Evolutionary conservation across 2,113 vertebrate species (phyloP).

Genomic region (Myiagra hebetior): DNA sequence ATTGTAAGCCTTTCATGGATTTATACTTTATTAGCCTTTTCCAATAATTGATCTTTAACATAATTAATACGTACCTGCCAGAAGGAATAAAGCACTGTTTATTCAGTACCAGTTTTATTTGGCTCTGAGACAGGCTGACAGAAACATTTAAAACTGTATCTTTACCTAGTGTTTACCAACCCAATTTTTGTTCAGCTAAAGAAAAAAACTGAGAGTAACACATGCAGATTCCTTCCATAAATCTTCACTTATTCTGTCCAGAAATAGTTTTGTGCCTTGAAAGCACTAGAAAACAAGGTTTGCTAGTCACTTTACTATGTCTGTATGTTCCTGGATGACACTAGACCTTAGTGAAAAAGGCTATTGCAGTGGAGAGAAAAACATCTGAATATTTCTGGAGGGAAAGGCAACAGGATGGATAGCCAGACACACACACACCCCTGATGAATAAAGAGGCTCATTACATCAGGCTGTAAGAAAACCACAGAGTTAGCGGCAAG

Average conservation of each 20-base stretch:
- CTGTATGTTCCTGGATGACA: neutral
- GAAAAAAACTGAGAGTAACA: neutral
- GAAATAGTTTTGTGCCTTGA: neutral
- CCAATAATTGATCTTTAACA: conserved; percentile 36
- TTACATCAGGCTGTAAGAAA: neutral
- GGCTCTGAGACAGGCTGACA: neutral
- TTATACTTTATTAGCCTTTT: conserved; percentile 21
- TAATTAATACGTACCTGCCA: conserved; percentile 24
- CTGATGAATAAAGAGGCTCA: neutral
- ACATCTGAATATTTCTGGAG: neutral
- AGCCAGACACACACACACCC: neutral
- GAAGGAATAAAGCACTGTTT: neutral
- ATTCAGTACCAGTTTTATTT: conserved; percentile 7
- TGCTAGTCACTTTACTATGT: neutral
- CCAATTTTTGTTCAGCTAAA: neutral
- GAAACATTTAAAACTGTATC: neutral
- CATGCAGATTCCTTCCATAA: neutral
- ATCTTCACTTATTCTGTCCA: neutral
- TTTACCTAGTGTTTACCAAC: neutral
- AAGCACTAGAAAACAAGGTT: neutral
- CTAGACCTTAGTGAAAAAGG: neutral
- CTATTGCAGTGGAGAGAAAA: neutral
- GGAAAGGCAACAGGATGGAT: neutral
- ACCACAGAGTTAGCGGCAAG: neutral
- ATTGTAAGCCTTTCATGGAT: conserved; percentile 9